Evolutionary conservation across 2,113 vertebrate species (phyloP).

Genomic region (Danionella cerebrum): DNA sequence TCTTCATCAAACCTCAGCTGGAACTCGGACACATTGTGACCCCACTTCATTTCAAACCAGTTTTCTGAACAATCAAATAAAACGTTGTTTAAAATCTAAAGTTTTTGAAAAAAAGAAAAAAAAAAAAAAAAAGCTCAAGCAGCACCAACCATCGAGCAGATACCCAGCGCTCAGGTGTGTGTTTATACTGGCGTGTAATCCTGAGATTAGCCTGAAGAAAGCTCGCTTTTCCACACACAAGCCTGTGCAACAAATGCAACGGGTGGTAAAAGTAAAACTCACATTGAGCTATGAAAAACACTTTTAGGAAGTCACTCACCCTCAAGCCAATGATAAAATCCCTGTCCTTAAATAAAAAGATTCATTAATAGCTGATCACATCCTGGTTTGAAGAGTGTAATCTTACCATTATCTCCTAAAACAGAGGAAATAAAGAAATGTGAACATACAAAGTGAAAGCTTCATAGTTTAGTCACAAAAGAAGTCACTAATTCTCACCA

Average conservation of each 20-base stretch:
- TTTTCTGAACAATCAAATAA: conserved; percentile 62
- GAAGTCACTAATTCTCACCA: conserved; percentile 54
- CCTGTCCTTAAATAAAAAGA: conserved; percentile 59
- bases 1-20: conserved; percentile 79
- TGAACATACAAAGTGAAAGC: neutral
- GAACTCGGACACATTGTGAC: conserved; percentile 84
- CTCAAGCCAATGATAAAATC: conserved; percentile 85
- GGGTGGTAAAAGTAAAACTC: neutral
- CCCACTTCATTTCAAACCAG: conserved; percentile 83
- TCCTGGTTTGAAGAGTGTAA: neutral
- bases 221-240: conserved; percentile 90
- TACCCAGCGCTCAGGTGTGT: conserved; percentile 84
- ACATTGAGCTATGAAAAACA: neutral
- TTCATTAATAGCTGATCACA: neutral
- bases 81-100: neutral
- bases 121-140: no score
- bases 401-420: conserved; percentile 42
- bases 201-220: conserved; percentile 86
- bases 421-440: neutral
- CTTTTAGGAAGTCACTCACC: conserved; percentile 57
- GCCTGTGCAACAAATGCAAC: conserved; percentile 53
- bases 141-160: conserved; percentile 75
- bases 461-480: neutral
- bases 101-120: neutral
- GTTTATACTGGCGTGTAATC: conserved; percentile 89